These are phyloP conservation scores for Danio albolineatus DNA, from an alignment of 2,797 vertebrate species.

Conservation along the genomic window DNA sequence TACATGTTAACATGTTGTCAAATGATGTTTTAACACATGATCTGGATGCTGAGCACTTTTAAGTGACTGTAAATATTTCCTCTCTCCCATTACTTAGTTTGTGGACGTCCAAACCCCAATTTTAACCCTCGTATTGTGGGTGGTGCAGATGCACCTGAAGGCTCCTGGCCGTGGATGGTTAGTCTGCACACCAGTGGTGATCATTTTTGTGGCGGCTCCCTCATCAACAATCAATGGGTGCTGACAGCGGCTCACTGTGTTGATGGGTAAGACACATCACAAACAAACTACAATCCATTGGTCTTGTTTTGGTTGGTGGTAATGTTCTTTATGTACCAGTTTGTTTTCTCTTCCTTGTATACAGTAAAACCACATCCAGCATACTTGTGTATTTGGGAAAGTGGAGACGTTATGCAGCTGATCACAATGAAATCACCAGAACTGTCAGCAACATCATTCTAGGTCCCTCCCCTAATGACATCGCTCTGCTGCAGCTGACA, in stretches of 20 bases:
- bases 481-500: constrained; percentile 55
- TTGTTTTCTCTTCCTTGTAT: too few relatives aligned
- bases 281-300: background rate
- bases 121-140: constrained; percentile 40
- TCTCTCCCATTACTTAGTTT: constrained; percentile 10
- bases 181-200: background rate
- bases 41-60: background rate
- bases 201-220: constrained; percentile 48
- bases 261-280: background rate
- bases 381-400: too few relatives aligned
- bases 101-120: background rate
- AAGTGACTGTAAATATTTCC: background rate
- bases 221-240: constrained; percentile 44
- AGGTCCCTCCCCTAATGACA: too few relatives aligned
- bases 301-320: background rate
- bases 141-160: background rate
- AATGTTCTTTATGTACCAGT: too few relatives aligned
- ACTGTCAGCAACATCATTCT: background rate
- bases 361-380: too few relatives aligned
- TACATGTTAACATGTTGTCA: too few relatives aligned
- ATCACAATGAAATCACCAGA: too few relatives aligned
- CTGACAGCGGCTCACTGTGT: constrained; percentile 46
- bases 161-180: constrained; percentile 45
- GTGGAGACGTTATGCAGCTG: too few relatives aligned
- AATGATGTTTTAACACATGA: too few relatives aligned